Conservation (phyloP, 2,113 vertebrate species). For the Chaetura pelagica region DNA sequence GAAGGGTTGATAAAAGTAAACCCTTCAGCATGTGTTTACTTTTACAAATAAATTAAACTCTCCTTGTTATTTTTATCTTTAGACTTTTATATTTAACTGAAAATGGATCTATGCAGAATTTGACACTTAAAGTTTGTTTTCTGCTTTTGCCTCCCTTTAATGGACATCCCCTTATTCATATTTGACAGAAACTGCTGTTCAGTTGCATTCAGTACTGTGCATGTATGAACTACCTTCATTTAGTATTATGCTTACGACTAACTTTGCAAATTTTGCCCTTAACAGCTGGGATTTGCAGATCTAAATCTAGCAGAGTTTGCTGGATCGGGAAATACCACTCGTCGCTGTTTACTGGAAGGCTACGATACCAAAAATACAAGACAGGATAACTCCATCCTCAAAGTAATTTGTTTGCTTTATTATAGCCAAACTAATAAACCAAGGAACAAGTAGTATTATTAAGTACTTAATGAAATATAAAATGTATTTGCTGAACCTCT, state of each 20-base stretch:
- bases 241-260: not conserved
- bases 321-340: conserved; percentile 91
- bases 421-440: not conserved
- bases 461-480: not conserved
- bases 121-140: not conserved
- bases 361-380: conserved; percentile 97
- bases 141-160: not conserved
- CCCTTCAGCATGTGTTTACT: not conserved
- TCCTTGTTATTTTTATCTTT: not conserved
- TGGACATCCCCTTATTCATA: not conserved
- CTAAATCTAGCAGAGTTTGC: conserved; percentile 97
- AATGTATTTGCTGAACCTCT: not conserved
- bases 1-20: not conserved
- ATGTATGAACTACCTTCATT: not conserved
- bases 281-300: conserved; percentile 96
- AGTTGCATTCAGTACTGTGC: not conserved
- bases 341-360: conserved; percentile 93
- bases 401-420: conserved; percentile 78
- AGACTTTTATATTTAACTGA: not conserved
- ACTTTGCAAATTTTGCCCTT: conserved; percentile 34
- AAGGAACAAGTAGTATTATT: not conserved
- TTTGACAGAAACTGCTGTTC: not conserved
- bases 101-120: not conserved
- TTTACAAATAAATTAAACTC: not conserved
- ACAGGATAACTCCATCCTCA: conserved; percentile 98